A percentile compares a stretch with the other conserved stretches of the same genome.
phyloP scores from a whole-genome alignment of 2,888 invertebrate genomes.

The Metopia argyrocephala region DNA sequence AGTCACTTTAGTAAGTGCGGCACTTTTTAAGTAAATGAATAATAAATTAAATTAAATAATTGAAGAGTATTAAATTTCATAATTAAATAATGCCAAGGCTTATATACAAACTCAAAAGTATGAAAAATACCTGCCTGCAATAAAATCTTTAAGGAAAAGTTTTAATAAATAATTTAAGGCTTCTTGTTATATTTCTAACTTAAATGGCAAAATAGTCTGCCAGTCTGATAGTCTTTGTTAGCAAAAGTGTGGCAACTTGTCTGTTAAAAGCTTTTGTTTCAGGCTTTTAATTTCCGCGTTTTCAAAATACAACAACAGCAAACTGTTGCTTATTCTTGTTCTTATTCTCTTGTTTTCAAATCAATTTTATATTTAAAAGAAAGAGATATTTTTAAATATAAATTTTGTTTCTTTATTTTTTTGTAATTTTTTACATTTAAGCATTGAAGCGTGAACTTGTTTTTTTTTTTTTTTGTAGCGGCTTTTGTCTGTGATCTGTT shows the following conservation, averaged over 20 bases:
- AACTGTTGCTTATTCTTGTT: background rate
- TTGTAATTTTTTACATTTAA: background rate
- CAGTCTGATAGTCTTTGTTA: constrained; percentile 10
- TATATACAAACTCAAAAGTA: background rate
- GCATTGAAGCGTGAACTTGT: constrained; percentile 51
- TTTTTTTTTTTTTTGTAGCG: constrained; percentile 40
- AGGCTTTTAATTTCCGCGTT: constrained; percentile 5
- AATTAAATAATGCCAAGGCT: constrained; percentile 23
- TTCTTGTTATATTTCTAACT: no score
- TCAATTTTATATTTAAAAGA: background rate
- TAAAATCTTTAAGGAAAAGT: background rate
- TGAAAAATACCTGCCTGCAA: background rate
- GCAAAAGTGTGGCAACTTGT: background rate
- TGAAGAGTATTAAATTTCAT: constrained; percentile 30
- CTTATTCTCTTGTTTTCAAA: background rate
- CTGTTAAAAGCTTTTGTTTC: constrained; percentile 11
- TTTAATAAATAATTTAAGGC: no score
- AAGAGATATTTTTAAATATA: constrained; percentile 6
- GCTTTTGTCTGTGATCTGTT: constrained; percentile 56
- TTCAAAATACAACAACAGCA: background rate
- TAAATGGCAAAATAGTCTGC: background rate
- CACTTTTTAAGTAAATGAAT: constrained; percentile 8
- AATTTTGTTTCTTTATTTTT: background rate
- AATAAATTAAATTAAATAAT: constrained; percentile 33
- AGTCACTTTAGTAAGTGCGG: background rate